A percentile compares a stretch with the other conserved stretches of the same genome.
phyloP scores from a whole-genome alignment of 2,113 vertebrate species.

The Tachysurus vachellii region DNA sequence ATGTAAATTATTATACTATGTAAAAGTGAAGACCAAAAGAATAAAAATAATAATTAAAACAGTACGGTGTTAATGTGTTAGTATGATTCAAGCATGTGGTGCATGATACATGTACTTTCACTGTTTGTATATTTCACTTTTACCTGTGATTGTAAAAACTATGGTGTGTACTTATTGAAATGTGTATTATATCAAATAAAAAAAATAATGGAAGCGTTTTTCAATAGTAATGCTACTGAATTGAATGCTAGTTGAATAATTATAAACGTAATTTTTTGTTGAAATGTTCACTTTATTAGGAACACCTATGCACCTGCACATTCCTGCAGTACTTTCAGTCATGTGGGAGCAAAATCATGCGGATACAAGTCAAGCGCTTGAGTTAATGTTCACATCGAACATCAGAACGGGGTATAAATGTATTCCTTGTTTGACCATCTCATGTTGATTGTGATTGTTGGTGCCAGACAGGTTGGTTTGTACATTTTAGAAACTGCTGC shows the following conservation, averaged over 20 bases:
- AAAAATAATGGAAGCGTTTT: constrained; percentile 27
- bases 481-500: background rate
- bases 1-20: background rate
- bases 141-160: background rate
- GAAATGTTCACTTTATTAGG: background rate
- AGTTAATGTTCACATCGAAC: background rate
- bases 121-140: background rate
- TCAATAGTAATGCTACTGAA: background rate
- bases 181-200: background rate
- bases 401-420: background rate
- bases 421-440: background rate
- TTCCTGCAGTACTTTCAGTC: background rate
- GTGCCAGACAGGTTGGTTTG: background rate
- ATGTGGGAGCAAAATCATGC: background rate
- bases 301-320: background rate
- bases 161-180: background rate
- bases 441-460: background rate
- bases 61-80: background rate
- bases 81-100: constrained; percentile 8
- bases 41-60: background rate
- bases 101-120: constrained; percentile 16
- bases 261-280: background rate
- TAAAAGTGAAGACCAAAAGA: background rate
- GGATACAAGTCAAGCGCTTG: background rate
- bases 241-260: background rate